Evolutionary conservation across 2,797 vertebrate species (phyloP), one percentile per base, ranked within the genome.

Genomic region (Iguana delicatissima): DNA sequence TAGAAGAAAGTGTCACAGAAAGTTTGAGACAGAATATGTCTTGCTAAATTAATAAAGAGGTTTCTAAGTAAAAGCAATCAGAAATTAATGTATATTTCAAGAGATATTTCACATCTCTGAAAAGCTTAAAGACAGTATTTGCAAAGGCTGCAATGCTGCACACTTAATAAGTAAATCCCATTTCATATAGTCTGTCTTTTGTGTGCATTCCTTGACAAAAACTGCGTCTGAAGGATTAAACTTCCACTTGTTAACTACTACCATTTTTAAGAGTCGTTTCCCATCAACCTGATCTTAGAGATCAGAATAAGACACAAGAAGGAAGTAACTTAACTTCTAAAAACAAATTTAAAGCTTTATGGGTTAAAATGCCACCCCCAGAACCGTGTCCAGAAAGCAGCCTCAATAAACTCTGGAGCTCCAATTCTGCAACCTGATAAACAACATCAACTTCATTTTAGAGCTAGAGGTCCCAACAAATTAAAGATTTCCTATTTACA

Each of bases 11-110:
- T 62, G 8, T 83, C 46, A 42, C 24, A 29, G 24, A 42, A 52
- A 20, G 32, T 62, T 89, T 76, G 90, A 42, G 46, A 69, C 42
- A 14, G 62, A 32, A 83, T 92, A 35, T 9, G 85, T 69, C 93
- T 92, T 64, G 62, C 76, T 89, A 50, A 91, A 94, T 82, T 26
- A 81, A 89, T 57, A 93, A 42, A 16, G 14, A 74, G 35, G 32
- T 90, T 87, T 4, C 81, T 79, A 90, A 83, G 76, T 16, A 92
- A 29, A 85, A 38, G 64, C 18, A 85, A 10, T 90, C 4, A 88
- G 26, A 46, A 80, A 88, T 89, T 6, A 87, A 89, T 72, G 55
- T 59, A 80, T 29, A 6, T 18, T 32, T 55, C 64, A 69, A 38
- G 0, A 0, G 72, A 88, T 20, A 87, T 84, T 62, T 90, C 6